Evolutionary conservation across 2,797 vertebrate genomes (phyloP).

Genomic region (Picus viridis): DNA sequence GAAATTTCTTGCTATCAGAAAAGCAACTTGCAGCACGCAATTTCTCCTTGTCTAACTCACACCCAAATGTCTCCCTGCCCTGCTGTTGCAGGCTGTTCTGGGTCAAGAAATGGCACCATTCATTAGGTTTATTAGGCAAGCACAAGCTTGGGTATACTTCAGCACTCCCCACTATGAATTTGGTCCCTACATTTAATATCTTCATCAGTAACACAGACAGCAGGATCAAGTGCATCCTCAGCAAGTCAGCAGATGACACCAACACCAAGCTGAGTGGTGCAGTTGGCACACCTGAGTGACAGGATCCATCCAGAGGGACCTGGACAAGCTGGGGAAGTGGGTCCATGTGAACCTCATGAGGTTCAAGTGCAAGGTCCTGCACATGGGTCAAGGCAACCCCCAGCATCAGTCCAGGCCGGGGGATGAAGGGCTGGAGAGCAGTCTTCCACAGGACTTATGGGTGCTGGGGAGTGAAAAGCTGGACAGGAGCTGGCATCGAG

Average conservation of each 20-base stretch:
- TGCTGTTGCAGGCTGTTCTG: rapidly evolving
- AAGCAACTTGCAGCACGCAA: background rate
- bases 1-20: background rate
- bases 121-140: too few relatives aligned
- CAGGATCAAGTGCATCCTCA: background rate
- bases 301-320: background rate
- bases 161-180: background rate
- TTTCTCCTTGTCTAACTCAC: background rate
- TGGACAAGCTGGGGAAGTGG: background rate
- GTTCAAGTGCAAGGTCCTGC: background rate
- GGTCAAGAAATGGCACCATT: background rate
- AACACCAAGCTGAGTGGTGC: background rate
- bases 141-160: rapidly evolving
- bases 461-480: background rate
- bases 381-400: background rate
- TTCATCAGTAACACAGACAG: background rate
- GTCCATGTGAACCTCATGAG: background rate
- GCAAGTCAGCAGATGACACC: background rate
- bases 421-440: background rate
- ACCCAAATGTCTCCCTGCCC: rapidly evolving
- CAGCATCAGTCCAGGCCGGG: too few relatives aligned
- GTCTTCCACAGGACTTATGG: background rate
- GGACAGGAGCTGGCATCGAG: background rate
- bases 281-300: background rate
- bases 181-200: background rate